Evolutionary conservation across 2,113 vertebrate genomes (phyloP).

Genomic region (Bungarus multicinctus): DNA sequence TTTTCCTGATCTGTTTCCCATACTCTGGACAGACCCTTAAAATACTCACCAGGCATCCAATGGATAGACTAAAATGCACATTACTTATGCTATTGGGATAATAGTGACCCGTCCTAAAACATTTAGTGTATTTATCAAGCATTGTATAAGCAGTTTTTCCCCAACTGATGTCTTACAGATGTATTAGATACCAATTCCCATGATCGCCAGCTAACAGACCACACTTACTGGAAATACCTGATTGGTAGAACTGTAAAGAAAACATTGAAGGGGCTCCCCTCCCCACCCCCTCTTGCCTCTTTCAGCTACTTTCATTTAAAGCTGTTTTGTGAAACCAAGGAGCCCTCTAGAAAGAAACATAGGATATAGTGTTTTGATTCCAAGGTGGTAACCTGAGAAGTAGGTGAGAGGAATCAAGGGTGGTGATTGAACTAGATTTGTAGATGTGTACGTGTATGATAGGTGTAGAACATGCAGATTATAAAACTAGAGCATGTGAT

Average conservation of each 20-base stretch:
- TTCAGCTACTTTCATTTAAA: not conserved
- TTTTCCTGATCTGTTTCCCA: not conserved
- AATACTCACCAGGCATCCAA: not conserved
- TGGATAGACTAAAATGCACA: not conserved
- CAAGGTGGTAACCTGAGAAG: constrained; percentile 13
- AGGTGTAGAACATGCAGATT: not conserved
- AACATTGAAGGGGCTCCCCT: not conserved
- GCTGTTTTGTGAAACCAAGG: not conserved
- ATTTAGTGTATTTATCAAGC: not conserved
- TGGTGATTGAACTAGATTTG: not conserved
- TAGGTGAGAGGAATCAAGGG: not conserved
- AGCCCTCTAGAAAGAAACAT: not conserved
- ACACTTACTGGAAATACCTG: not conserved
- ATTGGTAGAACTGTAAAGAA: not conserved
- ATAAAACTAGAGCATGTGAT: constrained; percentile 15
- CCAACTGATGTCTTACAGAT: not conserved
- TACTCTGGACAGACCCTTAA: not conserved
- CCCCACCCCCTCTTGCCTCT: no score
- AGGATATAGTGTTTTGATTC: not conserved
- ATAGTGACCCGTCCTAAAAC: not conserved
- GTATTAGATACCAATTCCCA: not conserved
- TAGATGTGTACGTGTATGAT: constrained; percentile 10
- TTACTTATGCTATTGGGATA: not conserved
- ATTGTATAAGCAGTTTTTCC: not conserved
- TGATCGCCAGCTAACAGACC: not conserved